phyloP scores from a whole-genome alignment of 1,140 invertebrate genomes.

The Aphelinus atriplicis region DNA sequence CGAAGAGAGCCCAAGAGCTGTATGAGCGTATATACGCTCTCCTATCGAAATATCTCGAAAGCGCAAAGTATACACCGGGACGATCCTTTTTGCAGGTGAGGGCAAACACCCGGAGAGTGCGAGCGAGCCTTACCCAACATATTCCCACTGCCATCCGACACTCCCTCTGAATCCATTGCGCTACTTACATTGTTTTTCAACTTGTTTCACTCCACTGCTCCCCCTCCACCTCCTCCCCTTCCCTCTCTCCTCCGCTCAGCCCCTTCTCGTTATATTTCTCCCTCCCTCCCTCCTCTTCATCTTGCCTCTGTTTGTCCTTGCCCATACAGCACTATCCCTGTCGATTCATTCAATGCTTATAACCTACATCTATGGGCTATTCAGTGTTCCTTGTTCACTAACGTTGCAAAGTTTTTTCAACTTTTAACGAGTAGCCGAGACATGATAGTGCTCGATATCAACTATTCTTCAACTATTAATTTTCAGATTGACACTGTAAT shows the following conservation, averaged over 20 bases:
- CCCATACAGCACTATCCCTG: background rate
- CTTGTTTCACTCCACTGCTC: background rate
- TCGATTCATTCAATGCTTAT: no score
- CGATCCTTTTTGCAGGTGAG: constrained; percentile 18
- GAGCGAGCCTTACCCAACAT: background rate
- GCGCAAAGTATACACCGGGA: constrained; percentile 44
- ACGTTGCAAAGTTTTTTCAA: no score
- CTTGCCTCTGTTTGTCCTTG: constrained; percentile 11
- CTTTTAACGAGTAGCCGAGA: no score
- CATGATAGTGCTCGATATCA: no score
- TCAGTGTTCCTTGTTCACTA: no score
- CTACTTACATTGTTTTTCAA: constrained; percentile 3
- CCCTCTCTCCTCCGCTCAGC: constrained; percentile 42
- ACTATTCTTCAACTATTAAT: no score
- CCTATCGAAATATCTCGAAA: constrained; percentile 53
- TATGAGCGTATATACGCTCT: constrained; percentile 35
- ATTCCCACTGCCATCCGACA: background rate
- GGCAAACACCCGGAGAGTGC: constrained; percentile 17
- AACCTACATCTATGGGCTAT: no score
- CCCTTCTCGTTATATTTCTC: constrained; percentile 38
- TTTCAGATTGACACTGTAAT: no score
- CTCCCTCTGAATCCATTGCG: background rate
- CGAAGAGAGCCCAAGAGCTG: constrained; percentile 36
- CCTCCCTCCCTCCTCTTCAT: background rate
- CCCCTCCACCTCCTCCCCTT: constrained; percentile 11